Evolutionary conservation across 2,888 invertebrate genomes (phyloP), one percentile per base, ranked within the genome.

Genomic region (Clistopyga incitator): DNA sequence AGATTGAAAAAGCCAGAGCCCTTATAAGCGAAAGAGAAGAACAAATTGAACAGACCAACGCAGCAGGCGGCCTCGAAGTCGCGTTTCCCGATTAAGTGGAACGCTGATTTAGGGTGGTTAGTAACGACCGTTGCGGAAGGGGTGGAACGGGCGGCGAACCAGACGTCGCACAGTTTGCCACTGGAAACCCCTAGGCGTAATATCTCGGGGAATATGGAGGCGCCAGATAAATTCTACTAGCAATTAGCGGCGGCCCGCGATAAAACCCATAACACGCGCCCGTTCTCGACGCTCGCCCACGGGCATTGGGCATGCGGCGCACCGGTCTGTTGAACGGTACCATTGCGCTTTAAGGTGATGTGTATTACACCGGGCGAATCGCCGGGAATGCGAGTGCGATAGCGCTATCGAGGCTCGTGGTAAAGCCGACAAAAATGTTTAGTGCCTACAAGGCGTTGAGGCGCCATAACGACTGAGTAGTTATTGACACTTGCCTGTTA

Each of bases 221-320:
- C 81, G 84, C 85, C 85, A 88, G 88, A 88, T 88, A 88, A 88
- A 88, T 88, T 88, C 81, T 74, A 86, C 85, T 81, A 81, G 88
- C 88, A 89, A 90, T 90, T 90, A 90, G 89, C 87, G 87, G 81
- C 84, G 84, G 86, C 85, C 76, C 84, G 79, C 88, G 89, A 89
- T 90, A 90, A 90, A 90, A 89, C 87, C 88, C 87, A 88, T 88
- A 88, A 89, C 86, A 74, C 72, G 87, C 85, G 85, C 82, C 84
- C 78, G 82, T 61, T 56, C 47, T 47, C 47, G 29, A 56, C 23
- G 34, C 75, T 67, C 38, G 78, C 75, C 77, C 72, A 77, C 64
- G 77, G 18, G 59, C 74, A 61, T 45, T 56, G 45, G 56, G 56
- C 56, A 56, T 23, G 56, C 61, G 50, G 50, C 34, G 65, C 71